Percentiles rank a stretch among this genome's conserved stretches.
These are phyloP conservation scores for Laothoe populi DNA, from an alignment of 2,888 invertebrate species.

Conservation along the genomic window DNA sequence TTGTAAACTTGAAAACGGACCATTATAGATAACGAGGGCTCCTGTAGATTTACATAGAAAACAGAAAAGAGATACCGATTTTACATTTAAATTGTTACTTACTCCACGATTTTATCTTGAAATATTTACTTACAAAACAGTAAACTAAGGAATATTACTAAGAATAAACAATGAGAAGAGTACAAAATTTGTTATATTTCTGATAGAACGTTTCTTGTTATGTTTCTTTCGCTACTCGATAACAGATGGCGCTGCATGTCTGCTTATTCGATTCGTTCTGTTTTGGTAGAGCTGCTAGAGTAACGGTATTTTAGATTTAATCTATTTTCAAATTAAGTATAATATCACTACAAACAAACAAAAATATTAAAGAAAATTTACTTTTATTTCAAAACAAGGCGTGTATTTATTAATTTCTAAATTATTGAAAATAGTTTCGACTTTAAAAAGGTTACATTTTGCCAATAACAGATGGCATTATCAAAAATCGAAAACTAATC, in stretches of 20 bases:
- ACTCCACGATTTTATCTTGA: no score
- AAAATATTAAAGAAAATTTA: neutral
- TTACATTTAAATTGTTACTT: neutral
- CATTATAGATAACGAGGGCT: conserved; percentile 7
- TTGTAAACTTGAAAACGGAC: conserved; percentile 8
- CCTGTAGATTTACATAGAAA: neutral
- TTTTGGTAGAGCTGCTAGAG: no score
- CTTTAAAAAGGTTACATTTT: neutral
- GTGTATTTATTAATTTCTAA: neutral
- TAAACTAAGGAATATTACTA: neutral
- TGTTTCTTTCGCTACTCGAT: conserved; percentile 1
- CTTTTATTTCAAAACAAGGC: neutral
- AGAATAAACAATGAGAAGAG: neutral
- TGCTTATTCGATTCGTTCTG: no score
- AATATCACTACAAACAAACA: no score
- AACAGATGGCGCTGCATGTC: conserved; percentile 23
- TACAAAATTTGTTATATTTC: neutral
- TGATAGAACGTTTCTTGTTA: no score
- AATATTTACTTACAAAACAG: no score
- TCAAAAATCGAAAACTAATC: conserved; percentile 13
- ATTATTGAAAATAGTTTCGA: neutral
- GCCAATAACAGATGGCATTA: conserved; percentile 14
- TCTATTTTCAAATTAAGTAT: no score
- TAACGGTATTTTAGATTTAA: no score
- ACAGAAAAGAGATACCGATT: neutral